Evolutionary conservation across 2,113 vertebrate genomes (phyloP), one percentile per base, ranked within the genome.

Genomic region (Tupaia tana): DNA sequence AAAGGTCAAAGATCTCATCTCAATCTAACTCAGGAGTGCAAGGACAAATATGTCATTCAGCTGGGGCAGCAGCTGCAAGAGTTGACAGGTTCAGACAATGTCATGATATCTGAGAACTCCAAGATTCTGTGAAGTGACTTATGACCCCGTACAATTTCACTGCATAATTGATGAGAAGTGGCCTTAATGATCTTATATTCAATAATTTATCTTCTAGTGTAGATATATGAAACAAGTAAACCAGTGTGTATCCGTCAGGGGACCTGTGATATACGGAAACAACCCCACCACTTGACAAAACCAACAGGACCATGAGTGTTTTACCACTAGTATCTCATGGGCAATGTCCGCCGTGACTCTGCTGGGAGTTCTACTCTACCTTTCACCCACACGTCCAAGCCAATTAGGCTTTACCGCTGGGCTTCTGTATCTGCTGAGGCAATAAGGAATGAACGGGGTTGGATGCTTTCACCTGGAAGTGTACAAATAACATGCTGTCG

Each of bases 341-440:
- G 24, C 27, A 69, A 58, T 27, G 9, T 14, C 43, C n/a, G 19
- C 4, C 2, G 0, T 11, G 19, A 7, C 1, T 67, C 5, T 9
- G 7, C 43, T 43, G 22, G 31, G 19, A 29, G 1, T n/a, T 77
- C 22, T 27, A 0, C 12, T 78, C 9, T 66, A 20, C 15, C 67
- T 64, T 92, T 93, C 27, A 61, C 29, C 10, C 0, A 0, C 54
- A 13, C 12, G 4, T 19, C 9, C 20, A 31, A 27, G 31, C 8
- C 12, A 69, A 67, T 34, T 7, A 16, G 4, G 12, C 5, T 84
- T 29, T 56, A 8, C n/a, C 1, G 18, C 11, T 64, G 43, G 10
- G 1, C 13, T 85, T 61, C 31, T 12, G 4, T 15, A 29, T n/a
- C 88, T 83, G 29, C n/a, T 71, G 4, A 88, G 8, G 2, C 43